These are phyloP conservation scores for Bagarius yarrelli DNA, from an alignment of 2,113 vertebrate species.

Conservation along the genomic window DNA sequence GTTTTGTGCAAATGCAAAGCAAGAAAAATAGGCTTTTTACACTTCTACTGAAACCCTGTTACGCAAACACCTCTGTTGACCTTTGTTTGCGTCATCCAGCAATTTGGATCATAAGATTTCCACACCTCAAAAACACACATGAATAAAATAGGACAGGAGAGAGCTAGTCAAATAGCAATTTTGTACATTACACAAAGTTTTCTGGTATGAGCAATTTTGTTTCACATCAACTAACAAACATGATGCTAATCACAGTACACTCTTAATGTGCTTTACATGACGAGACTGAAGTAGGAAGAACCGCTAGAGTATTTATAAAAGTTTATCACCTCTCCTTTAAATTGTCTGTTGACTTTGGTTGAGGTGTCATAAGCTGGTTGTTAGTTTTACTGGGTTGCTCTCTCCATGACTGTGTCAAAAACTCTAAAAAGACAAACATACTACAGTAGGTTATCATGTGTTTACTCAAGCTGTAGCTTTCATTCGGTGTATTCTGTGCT, in stretches of 20 bases:
- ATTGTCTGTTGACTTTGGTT: constrained; percentile 61
- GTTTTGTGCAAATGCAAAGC: not conserved
- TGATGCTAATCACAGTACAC: not conserved
- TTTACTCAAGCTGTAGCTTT: not conserved
- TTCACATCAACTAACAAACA: constrained; percentile 22
- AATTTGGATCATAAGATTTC: constrained; percentile 54
- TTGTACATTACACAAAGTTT: constrained; percentile 1
- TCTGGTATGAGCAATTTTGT: not conserved
- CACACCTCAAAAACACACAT: constrained; percentile 54
- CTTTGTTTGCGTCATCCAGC: constrained; percentile 60
- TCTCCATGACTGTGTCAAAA: constrained; percentile 66
- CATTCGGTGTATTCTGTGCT: not conserved
- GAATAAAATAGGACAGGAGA: constrained; percentile 10
- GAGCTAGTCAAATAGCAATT: constrained; percentile 24
- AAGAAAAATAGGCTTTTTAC: constrained; percentile 9
- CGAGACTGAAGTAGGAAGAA: not conserved
- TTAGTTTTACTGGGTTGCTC: constrained; percentile 70
- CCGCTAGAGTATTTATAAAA: not conserved
- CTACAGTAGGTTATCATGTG: not conserved
- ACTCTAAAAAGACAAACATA: constrained; percentile 59
- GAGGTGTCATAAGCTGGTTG: constrained; percentile 70
- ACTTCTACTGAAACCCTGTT: not conserved
- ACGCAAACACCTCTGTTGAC: constrained; percentile 66
- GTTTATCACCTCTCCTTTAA: constrained; percentile 55
- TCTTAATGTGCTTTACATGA: not conserved